Percentiles rank a stretch among this genome's conserved stretches.
Evolutionary conservation across 2,888 invertebrate species (phyloP).

Genomic region (Tholera decimalis): DNA sequence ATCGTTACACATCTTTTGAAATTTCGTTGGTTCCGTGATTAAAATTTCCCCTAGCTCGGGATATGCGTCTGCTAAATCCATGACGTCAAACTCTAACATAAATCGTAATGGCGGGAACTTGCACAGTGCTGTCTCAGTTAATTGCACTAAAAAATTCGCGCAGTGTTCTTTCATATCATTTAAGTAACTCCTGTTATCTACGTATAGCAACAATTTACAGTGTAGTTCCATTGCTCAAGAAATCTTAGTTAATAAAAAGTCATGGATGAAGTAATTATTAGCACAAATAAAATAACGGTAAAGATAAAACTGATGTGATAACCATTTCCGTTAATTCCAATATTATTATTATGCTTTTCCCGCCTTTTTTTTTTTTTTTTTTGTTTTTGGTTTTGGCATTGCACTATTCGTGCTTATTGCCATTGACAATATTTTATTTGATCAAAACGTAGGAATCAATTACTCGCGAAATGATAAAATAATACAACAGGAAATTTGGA

Average conservation of each 20-base stretch:
- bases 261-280: conserved; percentile 26
- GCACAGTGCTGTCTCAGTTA: conserved; percentile 71
- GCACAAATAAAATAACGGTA: conserved; percentile 26
- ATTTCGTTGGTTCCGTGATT: conserved; percentile 80
- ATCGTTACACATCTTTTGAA: conserved; percentile 76
- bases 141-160: conserved; percentile 72
- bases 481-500: too few species aligned
- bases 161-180: conserved; percentile 76
- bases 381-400: too few species aligned
- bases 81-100: conserved; percentile 80
- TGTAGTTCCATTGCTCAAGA: conserved; percentile 74
- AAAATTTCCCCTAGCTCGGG: conserved; percentile 77
- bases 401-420: too few species aligned
- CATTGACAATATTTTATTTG: too few species aligned
- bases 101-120: conserved; percentile 84
- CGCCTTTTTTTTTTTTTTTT: conserved; percentile 38
- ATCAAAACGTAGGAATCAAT: too few species aligned
- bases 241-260: conserved; percentile 11
- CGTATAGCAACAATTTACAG: conserved; percentile 81
- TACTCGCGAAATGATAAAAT: too few species aligned
- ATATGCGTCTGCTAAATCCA: conserved; percentile 78
- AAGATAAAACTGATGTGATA: conserved; percentile 16
- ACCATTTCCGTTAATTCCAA: conserved; percentile 19
- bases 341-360: conserved; percentile 30
- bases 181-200: conserved; percentile 79